A percentile compares a stretch with the other conserved stretches of the same genome.
phyloP scores from a whole-genome alignment of 2,797 vertebrate genomes.

The Melanogrammus aeglefinus region DNA sequence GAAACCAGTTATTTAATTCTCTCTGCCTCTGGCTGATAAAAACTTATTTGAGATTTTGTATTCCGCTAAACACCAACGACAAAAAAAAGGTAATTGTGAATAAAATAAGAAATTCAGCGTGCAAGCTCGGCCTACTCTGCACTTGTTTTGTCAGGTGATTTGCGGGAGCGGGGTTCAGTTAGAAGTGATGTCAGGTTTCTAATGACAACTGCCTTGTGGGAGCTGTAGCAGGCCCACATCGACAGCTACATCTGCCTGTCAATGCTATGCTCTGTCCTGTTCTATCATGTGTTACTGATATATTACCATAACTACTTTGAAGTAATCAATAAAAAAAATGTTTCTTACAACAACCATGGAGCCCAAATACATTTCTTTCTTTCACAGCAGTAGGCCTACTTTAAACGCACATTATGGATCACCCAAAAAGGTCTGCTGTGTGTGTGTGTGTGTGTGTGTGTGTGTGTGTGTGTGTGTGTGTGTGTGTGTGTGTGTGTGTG shows the following conservation, averaged over 20 bases:
- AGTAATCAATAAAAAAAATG: slow-evolving; percentile 73
- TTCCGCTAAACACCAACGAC: not conserved
- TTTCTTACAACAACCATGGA: slow-evolving; percentile 59
- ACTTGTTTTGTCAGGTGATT: not conserved
- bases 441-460: not conserved
- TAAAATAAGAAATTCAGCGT: not conserved
- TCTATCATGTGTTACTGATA: slow-evolving; percentile 47
- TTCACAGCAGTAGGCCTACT: not conserved
- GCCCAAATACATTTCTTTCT: slow-evolving; percentile 36
- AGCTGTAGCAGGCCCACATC: slow-evolving; percentile 34
- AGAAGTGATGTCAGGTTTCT: slow-evolving; percentile 60
- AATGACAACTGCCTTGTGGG: slow-evolving; percentile 67
- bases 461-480: not conserved
- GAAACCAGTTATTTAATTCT: not conserved
- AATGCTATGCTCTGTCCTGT: slow-evolving; percentile 50
- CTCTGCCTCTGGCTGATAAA: not conserved
- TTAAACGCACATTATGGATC: not conserved
- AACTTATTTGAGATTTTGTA: not conserved
- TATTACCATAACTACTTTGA: slow-evolving; percentile 56
- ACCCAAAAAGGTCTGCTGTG: not conserved
- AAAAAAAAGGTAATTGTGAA: not conserved
- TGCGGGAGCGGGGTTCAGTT: slow-evolving; percentile 56
- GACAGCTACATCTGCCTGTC: slow-evolving; percentile 27
- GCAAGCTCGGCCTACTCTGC: not conserved
- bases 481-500: not conserved